Conservation (phyloP, 2,888 invertebrate genomes). For the Athrips mouffetella region DNA sequence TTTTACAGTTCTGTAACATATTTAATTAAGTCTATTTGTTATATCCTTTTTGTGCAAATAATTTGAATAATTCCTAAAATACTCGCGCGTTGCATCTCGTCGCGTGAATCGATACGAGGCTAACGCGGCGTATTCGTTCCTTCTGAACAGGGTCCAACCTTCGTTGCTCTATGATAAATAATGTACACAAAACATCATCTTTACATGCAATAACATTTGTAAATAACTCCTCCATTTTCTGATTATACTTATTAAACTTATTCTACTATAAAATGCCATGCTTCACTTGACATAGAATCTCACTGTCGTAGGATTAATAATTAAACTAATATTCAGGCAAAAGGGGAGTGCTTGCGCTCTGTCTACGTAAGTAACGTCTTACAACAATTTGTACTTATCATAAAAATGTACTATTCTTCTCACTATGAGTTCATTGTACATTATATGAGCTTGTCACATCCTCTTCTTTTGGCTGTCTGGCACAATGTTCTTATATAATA, state of each 20-base stretch:
- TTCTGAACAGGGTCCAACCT: background rate
- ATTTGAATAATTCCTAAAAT: too few relatives aligned
- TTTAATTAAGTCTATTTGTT: too few relatives aligned
- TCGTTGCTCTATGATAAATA: slow-evolving; percentile 14
- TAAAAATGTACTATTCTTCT: too few relatives aligned
- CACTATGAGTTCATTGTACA: background rate
- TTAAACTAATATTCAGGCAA: slow-evolving; percentile 9
- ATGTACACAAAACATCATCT: slow-evolving; percentile 13
- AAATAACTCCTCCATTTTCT: slow-evolving; percentile 15
- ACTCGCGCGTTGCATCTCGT: too few relatives aligned
- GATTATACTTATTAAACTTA: slow-evolving; percentile 43
- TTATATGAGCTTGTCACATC: background rate
- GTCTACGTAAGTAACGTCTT: background rate
- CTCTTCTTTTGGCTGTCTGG: background rate
- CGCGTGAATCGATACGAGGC: too few relatives aligned
- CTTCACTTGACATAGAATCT: slow-evolving; percentile 47
- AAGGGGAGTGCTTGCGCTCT: background rate
- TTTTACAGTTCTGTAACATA: too few relatives aligned
- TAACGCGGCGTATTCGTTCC: too few relatives aligned
- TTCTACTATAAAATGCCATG: slow-evolving; percentile 53
- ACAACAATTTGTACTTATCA: background rate
- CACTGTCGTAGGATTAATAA: slow-evolving; percentile 42
- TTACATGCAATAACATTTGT: slow-evolving; percentile 12
- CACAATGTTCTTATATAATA: background rate
- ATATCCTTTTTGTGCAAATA: background rate